These are phyloP conservation scores for Pomacea canaliculata DNA, from an alignment of 2,888 invertebrate genomes.

Conservation along the genomic window DNA sequence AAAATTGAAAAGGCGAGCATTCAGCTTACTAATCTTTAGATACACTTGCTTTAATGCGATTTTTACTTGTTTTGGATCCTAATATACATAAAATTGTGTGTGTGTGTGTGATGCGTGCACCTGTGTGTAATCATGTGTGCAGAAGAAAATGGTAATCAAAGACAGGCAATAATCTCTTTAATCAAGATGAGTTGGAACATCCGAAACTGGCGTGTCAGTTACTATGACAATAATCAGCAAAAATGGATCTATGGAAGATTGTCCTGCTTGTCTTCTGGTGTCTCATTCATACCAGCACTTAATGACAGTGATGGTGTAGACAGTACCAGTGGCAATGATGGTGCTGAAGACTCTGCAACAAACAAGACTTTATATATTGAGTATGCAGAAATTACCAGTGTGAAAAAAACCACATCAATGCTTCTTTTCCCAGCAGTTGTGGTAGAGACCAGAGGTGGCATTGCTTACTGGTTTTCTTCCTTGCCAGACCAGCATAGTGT, in stretches of 20 bases:
- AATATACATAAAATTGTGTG: no score
- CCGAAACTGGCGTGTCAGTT: slow-evolving; percentile 39
- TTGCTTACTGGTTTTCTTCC: slow-evolving; percentile 56
- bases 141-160: no score
- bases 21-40: no score
- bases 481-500: slow-evolving; percentile 45
- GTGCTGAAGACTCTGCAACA: neutral
- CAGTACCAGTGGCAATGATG: neutral
- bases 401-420: slow-evolving; percentile 51
- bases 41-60: no score
- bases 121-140: no score
- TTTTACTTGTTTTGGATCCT: no score
- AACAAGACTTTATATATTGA: slow-evolving; percentile 24
- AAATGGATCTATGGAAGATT: slow-evolving; percentile 51
- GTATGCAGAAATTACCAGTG: slow-evolving; percentile 41
- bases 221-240: slow-evolving; percentile 40
- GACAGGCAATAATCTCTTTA: no score
- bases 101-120: no score
- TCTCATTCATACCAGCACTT: slow-evolving; percentile 36
- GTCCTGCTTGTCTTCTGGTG: slow-evolving; percentile 31
- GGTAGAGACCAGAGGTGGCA: slow-evolving; percentile 36
- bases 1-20: no score
- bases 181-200: slow-evolving; percentile 15
- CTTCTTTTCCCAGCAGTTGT: slow-evolving; percentile 52
- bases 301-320: neutral